Evolutionary conservation across 2,888 invertebrate species (phyloP), one percentile per base, ranked within the genome.

Genomic region (Hemicrepidius hirtus): DNA sequence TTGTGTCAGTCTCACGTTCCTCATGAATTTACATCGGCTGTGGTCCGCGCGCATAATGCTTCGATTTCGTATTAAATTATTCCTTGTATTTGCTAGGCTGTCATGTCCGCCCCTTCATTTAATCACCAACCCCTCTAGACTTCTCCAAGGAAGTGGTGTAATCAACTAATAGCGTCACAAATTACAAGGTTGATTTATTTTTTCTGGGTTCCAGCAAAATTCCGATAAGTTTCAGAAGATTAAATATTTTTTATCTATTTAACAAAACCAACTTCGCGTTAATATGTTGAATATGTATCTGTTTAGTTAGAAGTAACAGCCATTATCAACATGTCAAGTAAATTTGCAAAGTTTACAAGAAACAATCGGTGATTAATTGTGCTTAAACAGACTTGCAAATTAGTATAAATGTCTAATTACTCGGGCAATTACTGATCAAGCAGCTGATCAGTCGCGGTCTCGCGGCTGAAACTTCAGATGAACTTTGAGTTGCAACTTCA

Each of bases 1-100:
- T 76, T 79, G 79, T 79, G 79, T 78, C 78, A 77, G 77, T 80
- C 74, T 80, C 81, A 78, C 80, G 78, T 78, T 77, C 74, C 81
- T 82, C 80, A 82, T 82, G 82, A 82, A 82, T 82, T 82, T 81
- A 82, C 82, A 82, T 82, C 78, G 79, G 72, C 76, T 78, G 79
- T 75, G 80, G 81, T 77, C 76, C 74, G 75, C 72, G 74, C 77
- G 78, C 76, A 78, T 80, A 79, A 81, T 79, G 77, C 77, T 79
- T 80, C 80, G 78, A 79, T 78, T 80, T 74, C 77, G 75, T 78
- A 79, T 79, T 80, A 79, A 80, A 79, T 81, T 80, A 80, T 80
- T 80, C 80, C 75, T 77, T 77, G 73, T 77, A 76, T 78, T 77
- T 75, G 73, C 71, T 73, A 74, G 57, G 74, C 70, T 77, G 75